A percentile compares a stretch with the other conserved stretches of the same genome.
Conservation (phyloP, 2,797 vertebrate genomes). For the Lutjanus argentimaculatus region DNA sequence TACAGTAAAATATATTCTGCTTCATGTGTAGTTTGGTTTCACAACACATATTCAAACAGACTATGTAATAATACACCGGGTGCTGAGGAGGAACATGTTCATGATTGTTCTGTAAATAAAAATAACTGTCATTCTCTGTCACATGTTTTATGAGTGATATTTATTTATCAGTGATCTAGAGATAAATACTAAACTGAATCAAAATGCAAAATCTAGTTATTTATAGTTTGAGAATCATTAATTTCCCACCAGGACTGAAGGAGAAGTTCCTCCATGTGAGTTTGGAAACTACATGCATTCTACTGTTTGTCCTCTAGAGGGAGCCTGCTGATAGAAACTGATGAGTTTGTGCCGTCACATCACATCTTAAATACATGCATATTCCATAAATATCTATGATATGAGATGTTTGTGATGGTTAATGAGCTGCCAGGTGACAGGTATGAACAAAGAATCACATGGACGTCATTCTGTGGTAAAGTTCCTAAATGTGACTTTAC, state of each 20-base stretch:
- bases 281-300: neutral
- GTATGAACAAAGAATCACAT: too few relatives aligned
- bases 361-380: too few relatives aligned
- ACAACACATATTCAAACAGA: too few relatives aligned
- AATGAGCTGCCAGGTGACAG: too few relatives aligned
- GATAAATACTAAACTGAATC: neutral
- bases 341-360: too few relatives aligned
- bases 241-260: neutral
- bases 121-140: neutral
- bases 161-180: neutral
- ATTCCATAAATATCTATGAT: too few relatives aligned
- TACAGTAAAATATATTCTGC: neutral
- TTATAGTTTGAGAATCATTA: neutral
- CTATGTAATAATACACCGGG: neutral
- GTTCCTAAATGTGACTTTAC: too few relatives aligned
- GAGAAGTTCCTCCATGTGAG: neutral
- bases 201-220: neutral
- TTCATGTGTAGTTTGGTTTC: too few relatives aligned
- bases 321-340: too few relatives aligned
- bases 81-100: neutral
- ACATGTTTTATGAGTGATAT: neutral
- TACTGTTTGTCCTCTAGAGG: conserved; percentile 13
- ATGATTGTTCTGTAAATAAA: conserved; percentile 42
- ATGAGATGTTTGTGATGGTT: too few relatives aligned
- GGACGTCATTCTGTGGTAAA: too few relatives aligned